Base-by-base conservation (phyloP, 2,113 vertebrate genomes). In the Megaptera novaeangliae region DNA sequence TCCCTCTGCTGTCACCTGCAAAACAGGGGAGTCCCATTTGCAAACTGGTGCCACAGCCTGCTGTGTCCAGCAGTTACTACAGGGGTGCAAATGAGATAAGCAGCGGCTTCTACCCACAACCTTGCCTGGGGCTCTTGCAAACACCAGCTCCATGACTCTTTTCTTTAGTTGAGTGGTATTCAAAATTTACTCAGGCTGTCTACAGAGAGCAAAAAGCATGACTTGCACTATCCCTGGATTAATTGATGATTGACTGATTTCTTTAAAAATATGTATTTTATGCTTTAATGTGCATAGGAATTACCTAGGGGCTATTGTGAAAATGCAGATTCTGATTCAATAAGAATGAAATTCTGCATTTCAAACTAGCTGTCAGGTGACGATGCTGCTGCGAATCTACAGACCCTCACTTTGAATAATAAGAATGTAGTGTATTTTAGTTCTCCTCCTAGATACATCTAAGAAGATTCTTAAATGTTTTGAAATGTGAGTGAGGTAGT, bases 1-100 rank as follows among this genome's bases (percentile, higher is more conserved):
- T 95, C 95, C 89, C 93, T 95, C 93, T 85, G 59, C 84, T 86
- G 97, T 97, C 96, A 80, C 95, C n/a, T 98, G 88, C 31, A 82
- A 77, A 83, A 80, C 27, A 84, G 85, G 96, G 95, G 88, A 96
- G 95, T 86, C 90, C 96, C 96, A 93, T 66, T 5, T 5, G 91
- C 95, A 95, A 98, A 97, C 2, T 75, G 77, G 46, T 83, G 88
- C 80, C 94, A 66, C 97, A 98, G 91, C 90, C 96, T 27, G 13
- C 1, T 2, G 55, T 10, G 20, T 8, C 29, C 6, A 10, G 31
- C 39, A 49, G n/a, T 63, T 34, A 36, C 31, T 29, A 29, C 44
- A 13, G 41, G n/a, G 41, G 52, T 14, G 69, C 52, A 82, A 85
- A 55, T 20, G 44, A 85, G 25, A 95, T n/a, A 29, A 88, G 4